Percentiles rank a stretch among this genome's conserved stretches.
Conservation (phyloP, 2,888 invertebrate genomes). For the Nasonovia ribisnigri region DNA sequence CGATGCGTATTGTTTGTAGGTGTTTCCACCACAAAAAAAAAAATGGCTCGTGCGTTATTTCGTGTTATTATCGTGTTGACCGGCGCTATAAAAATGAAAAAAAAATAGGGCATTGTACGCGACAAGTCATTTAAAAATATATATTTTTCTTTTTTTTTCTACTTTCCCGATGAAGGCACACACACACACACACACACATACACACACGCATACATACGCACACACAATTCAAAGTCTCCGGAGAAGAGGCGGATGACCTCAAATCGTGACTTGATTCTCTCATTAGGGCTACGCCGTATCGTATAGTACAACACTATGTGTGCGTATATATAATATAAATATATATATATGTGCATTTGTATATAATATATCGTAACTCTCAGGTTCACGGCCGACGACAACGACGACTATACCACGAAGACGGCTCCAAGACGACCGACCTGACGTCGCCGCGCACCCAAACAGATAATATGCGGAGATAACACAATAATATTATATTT, state of each 20-base stretch:
- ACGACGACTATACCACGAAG: not conserved
- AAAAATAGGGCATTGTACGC: constrained; percentile 49
- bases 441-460: not conserved
- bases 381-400: constrained; percentile 63
- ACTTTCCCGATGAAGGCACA: constrained; percentile 13
- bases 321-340: not conserved
- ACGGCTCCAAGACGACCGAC: not conserved
- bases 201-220: not conserved
- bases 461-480: constrained; percentile 7
- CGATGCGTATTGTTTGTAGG: not conserved
- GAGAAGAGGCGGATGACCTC: constrained; percentile 63
- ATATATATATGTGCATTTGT: not conserved
- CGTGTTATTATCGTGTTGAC: not conserved
- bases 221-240: constrained; percentile 43
- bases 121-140: constrained; percentile 19
- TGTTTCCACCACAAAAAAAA: not conserved
- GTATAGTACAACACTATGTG: not conserved
- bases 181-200: not conserved
- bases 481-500: not conserved
- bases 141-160: constrained; percentile 33
- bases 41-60: not conserved
- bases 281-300: constrained; percentile 48
- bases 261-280: constrained; percentile 65
- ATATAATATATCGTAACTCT: constrained; percentile 26
- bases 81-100: not conserved